A percentile compares a stretch with the other conserved stretches of the same genome.
phyloP scores from a whole-genome alignment of 2,797 vertebrate genomes.

The Acanthis flammea region DNA sequence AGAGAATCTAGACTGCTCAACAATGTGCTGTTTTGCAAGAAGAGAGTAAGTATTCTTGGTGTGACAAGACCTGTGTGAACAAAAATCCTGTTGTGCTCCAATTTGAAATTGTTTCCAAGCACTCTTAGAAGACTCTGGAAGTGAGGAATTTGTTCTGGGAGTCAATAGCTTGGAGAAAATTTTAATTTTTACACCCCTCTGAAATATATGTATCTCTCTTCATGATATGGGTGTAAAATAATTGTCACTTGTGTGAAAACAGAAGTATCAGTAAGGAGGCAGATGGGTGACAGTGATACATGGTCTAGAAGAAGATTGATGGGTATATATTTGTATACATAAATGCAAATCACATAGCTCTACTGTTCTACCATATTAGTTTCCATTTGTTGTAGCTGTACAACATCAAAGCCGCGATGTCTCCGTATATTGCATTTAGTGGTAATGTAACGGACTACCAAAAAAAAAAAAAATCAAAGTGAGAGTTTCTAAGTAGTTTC shows the following conservation, averaged over 20 bases:
- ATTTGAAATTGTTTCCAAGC: not conserved
- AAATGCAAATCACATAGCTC: slow-evolving; percentile 60
- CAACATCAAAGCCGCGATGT: slow-evolving; percentile 81
- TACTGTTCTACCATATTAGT: slow-evolving; percentile 75
- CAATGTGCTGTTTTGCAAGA: not conserved
- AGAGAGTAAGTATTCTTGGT: not conserved
- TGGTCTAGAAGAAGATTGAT: slow-evolving; percentile 19
- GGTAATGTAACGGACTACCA: slow-evolving; percentile 78
- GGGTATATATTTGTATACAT: slow-evolving; percentile 61
- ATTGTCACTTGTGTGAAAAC: slow-evolving; percentile 39
- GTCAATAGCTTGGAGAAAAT: not conserved
- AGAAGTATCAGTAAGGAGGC: slow-evolving; percentile 20
- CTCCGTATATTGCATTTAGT: slow-evolving; percentile 80
- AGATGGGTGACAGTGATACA: slow-evolving; percentile 44
- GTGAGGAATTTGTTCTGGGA: not conserved
- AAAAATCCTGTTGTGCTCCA: not conserved
- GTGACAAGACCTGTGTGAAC: not conserved
- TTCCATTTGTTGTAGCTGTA: slow-evolving; percentile 75
- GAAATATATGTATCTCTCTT: not conserved
- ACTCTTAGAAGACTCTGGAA: not conserved
- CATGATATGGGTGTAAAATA: slow-evolving; percentile 34
- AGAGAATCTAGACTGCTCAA: not conserved
- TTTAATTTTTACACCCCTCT: not conserved
- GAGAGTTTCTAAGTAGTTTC: slow-evolving; percentile 86
- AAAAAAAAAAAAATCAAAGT: slow-evolving; percentile 80